A percentile compares a stretch with the other conserved stretches of the same genome.
These are phyloP conservation scores for Setophaga kirtlandii DNA, from an alignment of 2,113 vertebrate genomes.

Conservation along the genomic window DNA sequence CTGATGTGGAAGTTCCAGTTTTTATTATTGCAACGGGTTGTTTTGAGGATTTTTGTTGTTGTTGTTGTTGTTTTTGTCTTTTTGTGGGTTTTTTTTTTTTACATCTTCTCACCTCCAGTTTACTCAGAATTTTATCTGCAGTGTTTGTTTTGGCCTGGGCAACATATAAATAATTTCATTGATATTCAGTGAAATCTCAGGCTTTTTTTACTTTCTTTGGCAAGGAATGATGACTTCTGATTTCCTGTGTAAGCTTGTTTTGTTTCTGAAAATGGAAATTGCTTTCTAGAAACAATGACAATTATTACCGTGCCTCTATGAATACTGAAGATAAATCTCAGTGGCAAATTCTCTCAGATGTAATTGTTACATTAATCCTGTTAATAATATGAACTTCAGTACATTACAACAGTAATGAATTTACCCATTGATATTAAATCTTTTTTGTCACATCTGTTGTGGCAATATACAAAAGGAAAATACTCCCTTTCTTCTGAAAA, in stretches of 20 bases:
- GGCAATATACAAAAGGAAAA: background rate
- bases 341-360: background rate
- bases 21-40: background rate
- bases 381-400: background rate
- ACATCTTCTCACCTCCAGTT: background rate
- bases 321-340: background rate
- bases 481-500: background rate
- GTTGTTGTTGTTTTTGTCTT: too few relatives aligned
- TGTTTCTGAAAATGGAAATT: background rate
- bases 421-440: background rate
- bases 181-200: background rate
- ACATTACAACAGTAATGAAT: background rate
- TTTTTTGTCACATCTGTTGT: background rate
- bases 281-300: background rate
- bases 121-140: background rate
- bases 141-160: background rate
- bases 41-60: too few relatives aligned
- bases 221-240: background rate
- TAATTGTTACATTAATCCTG: background rate
- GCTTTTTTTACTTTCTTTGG: background rate
- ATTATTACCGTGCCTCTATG: background rate
- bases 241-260: background rate
- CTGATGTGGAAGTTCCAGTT: background rate
- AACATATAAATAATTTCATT: background rate
- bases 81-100: background rate